Base-by-base conservation (phyloP, 2,888 invertebrate species). In the Eledona agricola region DNA sequence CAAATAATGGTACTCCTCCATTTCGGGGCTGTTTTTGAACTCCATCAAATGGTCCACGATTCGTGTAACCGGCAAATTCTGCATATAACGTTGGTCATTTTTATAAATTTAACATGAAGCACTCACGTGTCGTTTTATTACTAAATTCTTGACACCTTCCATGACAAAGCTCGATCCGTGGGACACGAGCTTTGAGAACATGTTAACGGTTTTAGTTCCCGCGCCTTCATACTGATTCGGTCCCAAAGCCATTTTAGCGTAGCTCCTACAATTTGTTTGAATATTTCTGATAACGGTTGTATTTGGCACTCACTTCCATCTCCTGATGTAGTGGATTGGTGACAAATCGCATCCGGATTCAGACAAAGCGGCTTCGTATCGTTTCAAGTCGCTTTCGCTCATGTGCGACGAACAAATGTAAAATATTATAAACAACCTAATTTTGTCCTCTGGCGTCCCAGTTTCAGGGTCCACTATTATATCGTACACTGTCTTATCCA, bases 121-220 rank as follows among this genome's bases (percentile, higher is more conserved):
- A 16, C 29, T 84, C 76, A 93, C 93, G 79, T 99, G 97, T 80
- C 93, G 89, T 78, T 99, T 99, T 4, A 99, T 93, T 9, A 98
- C 98, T 67, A 99, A 84, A 81, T 99, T 99, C 78, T 97, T 96
- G 0, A 98, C 97, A 20, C 97, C 99, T 77, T 99, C 99, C 97
- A 99, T 99, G 0, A 99, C 96, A 75, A 99, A 97, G 19, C 94
- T 93, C 0, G 97, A 98, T 11, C 97, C 96, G 73, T 97, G 96
- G 4, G 92, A 92, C 67, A 99, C 92, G 45, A 99, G 81, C 77
- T 98, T 99, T 4, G 96, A 95, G 78, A 99, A 97, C 98, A 99
- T 98, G 55, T 90, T 93, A 1, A 96, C 93, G 0, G 97, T 97
- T 78, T 94, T 96, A 0, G 96, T 96, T 13, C 95, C 96, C 5